Evolutionary conservation across 2,888 invertebrate species (phyloP), one percentile per base, ranked within the genome.

Genomic region (Omphaloscelis lunosa): DNA sequence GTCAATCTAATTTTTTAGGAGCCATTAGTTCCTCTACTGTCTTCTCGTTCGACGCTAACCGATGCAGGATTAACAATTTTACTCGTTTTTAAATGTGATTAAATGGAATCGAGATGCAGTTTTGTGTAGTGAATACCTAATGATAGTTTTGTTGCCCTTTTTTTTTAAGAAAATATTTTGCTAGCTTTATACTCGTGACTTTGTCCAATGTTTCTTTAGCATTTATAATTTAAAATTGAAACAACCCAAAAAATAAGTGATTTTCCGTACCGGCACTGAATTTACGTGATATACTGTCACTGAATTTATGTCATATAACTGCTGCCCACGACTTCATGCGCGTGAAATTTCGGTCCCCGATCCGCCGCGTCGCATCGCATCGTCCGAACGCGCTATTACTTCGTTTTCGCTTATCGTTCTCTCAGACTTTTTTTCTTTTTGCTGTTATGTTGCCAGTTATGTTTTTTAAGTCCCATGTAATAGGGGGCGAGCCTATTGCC

Each of bases 1-100:
- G 86, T 88, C 89, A 79, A 91, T 91, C 89, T 89, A 89, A 91
- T 91, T 91, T 90, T 90, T 91, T 90, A 88, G 83, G 68, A 84
- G 27, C 87, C 88, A 85, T 90, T 90, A 89, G 86, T 74, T 74
- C 62, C 86, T 88, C 86, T 79, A 76, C 75, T 72, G 71, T 83
- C 72, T 82, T 80, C 68, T 29, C 77, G 77, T 79, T 84, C 79
- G 29, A 73, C 59, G 66, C 61, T 89, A 88, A 89, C 89, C 86
- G 87, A 89, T 77, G 77, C 74, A 84, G 72, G 84, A 85, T 82
- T 81, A 84, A 85, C 83, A 78, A 79, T 86, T 89, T 88, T 71
- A 86, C 78, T 79, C 77, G 73, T 77, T 82, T 86, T 77, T 65
- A 82, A 77, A 77, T 39, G 61, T 48, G 65, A 71, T 77, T 72